Percentiles rank a stretch among this genome's conserved stretches.
phyloP scores from a whole-genome alignment of 2,888 invertebrate species.

The Panorpa germanica region DNA sequence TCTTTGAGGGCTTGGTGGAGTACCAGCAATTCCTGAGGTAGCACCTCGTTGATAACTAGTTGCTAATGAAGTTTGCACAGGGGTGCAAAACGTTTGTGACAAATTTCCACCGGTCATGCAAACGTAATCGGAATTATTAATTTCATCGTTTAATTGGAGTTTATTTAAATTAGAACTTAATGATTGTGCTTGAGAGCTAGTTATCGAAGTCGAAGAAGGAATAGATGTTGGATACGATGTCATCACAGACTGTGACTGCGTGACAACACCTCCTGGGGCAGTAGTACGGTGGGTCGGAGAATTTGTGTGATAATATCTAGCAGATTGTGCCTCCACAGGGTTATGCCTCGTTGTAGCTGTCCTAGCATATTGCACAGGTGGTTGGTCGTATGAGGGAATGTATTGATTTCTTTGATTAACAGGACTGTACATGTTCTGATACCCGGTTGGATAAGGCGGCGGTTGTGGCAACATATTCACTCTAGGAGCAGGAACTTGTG shows the following conservation, averaged over 20 bases:
- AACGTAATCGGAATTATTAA: constrained; percentile 64
- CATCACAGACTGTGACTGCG: background rate
- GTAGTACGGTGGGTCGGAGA: constrained; percentile 14
- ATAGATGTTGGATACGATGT: no score
- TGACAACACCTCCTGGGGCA: no score
- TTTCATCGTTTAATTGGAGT: constrained; percentile 42
- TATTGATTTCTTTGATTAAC: background rate
- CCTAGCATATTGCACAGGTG: no score
- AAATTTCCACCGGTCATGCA: constrained; percentile 57
- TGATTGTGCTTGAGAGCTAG: constrained; percentile 6
- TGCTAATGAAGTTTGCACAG: constrained; percentile 22
- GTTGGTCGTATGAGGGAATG: no score
- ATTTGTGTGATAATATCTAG: constrained; percentile 19
- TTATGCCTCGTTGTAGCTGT: no score
- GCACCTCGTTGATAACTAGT: constrained; percentile 22
- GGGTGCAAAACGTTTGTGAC: constrained; percentile 16
- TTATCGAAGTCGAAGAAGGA: constrained; percentile 10
- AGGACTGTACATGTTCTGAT: constrained; percentile 10
- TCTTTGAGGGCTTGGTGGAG: constrained; percentile 31
- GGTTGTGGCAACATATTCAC: constrained; percentile 17
- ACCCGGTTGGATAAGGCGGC: constrained; percentile 17
- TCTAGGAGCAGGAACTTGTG: constrained; percentile 13
- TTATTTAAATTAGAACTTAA: constrained; percentile 16
- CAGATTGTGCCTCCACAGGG: no score
- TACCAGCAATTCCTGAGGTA: constrained; percentile 27